phyloP scores from a whole-genome alignment of 2,888 invertebrate species.

The Lottia gigantea region DNA sequence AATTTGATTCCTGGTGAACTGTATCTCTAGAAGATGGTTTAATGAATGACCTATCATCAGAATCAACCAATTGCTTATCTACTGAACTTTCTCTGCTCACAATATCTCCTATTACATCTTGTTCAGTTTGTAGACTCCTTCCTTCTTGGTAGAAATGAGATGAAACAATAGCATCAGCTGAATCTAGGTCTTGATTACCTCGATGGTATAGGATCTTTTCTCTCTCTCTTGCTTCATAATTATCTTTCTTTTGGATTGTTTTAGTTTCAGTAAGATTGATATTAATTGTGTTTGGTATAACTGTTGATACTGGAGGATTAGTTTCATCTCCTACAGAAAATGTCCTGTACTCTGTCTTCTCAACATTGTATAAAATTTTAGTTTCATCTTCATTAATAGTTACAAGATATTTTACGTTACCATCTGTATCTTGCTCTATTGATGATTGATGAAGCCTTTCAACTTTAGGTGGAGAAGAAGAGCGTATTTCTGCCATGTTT shows the following conservation, averaged over 20 bases:
- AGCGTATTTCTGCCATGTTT: conserved; percentile 17
- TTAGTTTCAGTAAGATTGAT: conserved; percentile 47
- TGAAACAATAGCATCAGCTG: conserved; percentile 22
- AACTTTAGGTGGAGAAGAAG: background rate
- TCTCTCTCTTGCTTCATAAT: conserved; percentile 31
- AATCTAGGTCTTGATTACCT: conserved; percentile 19
- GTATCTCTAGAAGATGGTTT: background rate
- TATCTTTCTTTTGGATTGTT: conserved; percentile 40
- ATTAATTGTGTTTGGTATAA: conserved; percentile 47
- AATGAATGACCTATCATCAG: conserved; percentile 17
- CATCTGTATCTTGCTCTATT: conserved; percentile 14
- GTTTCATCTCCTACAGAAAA: conserved; percentile 38
- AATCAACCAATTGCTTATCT: conserved; percentile 29
- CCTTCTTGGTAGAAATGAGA: conserved; percentile 32
- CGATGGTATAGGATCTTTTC: conserved; percentile 36
- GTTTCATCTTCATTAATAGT: conserved; percentile 53
- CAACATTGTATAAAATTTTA: conserved; percentile 54
- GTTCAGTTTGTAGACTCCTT: conserved; percentile 34
- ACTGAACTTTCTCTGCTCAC: conserved; percentile 34
- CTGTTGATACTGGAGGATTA: conserved; percentile 15
- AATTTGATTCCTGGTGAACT: too few relatives aligned
- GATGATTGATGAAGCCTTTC: conserved; percentile 3
- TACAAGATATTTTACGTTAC: conserved; percentile 46
- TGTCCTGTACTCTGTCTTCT: conserved; percentile 53
- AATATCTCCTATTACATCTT: conserved; percentile 26